A percentile compares a stretch with the other conserved stretches of the same genome.
These are phyloP conservation scores for Pangasius krempfi DNA, from an alignment of 2,797 vertebrate genomes.

Conservation along the genomic window DNA sequence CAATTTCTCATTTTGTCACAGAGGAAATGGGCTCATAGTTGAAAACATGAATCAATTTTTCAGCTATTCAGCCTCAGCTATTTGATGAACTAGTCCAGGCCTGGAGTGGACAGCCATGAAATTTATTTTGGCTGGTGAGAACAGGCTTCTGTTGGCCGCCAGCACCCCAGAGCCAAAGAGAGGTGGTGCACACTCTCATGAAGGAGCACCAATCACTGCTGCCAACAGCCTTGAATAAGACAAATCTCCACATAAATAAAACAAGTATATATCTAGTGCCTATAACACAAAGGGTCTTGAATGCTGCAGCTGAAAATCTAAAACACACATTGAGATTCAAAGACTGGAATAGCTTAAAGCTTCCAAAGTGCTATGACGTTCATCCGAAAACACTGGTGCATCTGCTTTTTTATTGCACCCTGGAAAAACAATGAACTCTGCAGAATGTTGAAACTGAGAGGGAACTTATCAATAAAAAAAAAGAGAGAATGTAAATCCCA, in stretches of 20 bases:
- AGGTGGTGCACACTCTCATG: background rate
- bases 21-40: constrained; percentile 51
- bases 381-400: background rate
- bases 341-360: constrained; percentile 30
- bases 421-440: background rate
- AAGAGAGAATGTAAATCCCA: constrained; percentile 43
- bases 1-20: constrained; percentile 47
- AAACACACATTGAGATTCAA: constrained; percentile 26
- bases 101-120: constrained; percentile 33
- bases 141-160: constrained; percentile 41
- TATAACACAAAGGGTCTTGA: constrained; percentile 34
- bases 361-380: constrained; percentile 26
- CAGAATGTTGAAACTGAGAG: constrained; percentile 25
- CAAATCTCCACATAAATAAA: constrained; percentile 39
- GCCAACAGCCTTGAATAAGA: constrained; percentile 44
- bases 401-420: background rate
- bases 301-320: constrained; percentile 44
- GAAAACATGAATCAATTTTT: constrained; percentile 57
- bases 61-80: constrained; percentile 35
- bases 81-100: constrained; percentile 23
- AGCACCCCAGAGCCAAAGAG: constrained; percentile 30
- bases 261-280: constrained; percentile 10
- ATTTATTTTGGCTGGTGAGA: constrained; percentile 49
- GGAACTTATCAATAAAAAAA: constrained; percentile 56
- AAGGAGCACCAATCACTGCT: constrained; percentile 20